Conservation (phyloP, 2,888 invertebrate species). For the Drosophila tripunctata region DNA sequence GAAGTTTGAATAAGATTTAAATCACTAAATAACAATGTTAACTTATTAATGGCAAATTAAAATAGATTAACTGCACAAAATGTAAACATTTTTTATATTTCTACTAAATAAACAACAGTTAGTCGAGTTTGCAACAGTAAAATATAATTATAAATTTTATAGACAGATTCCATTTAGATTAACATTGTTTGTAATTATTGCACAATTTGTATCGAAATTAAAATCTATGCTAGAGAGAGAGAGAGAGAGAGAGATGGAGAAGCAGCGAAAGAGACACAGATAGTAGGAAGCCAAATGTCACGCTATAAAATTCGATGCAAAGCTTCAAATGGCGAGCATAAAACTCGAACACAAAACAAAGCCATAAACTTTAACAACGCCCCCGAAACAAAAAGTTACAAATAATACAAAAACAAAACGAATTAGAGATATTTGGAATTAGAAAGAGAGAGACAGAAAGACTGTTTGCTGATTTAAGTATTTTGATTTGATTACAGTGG, state of each 20-base stretch:
- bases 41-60: background rate
- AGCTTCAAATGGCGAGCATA: conserved; percentile 54
- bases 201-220: conserved; percentile 26
- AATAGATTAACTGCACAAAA: no score
- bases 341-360: conserved; percentile 64
- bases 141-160: background rate
- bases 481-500: conserved; percentile 81
- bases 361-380: conserved; percentile 73
- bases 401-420: conserved; percentile 58
- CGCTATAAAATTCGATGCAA: conserved; percentile 50
- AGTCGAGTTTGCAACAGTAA: no score
- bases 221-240: background rate
- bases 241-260: background rate
- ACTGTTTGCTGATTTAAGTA: conserved; percentile 33
- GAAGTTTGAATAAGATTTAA: no score
- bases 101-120: no score
- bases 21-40: no score
- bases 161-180: background rate
- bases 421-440: conserved; percentile 67
- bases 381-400: conserved; percentile 42
- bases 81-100: background rate
- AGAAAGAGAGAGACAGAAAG: background rate
- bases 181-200: conserved; percentile 24
- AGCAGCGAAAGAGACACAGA: background rate
- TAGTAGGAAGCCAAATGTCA: conserved; percentile 50